A percentile compares a stretch with the other conserved stretches of the same genome.
These are phyloP conservation scores for Lasioglossum pauxillum DNA, from an alignment of 2,888 invertebrate genomes.

Conservation along the genomic window DNA sequence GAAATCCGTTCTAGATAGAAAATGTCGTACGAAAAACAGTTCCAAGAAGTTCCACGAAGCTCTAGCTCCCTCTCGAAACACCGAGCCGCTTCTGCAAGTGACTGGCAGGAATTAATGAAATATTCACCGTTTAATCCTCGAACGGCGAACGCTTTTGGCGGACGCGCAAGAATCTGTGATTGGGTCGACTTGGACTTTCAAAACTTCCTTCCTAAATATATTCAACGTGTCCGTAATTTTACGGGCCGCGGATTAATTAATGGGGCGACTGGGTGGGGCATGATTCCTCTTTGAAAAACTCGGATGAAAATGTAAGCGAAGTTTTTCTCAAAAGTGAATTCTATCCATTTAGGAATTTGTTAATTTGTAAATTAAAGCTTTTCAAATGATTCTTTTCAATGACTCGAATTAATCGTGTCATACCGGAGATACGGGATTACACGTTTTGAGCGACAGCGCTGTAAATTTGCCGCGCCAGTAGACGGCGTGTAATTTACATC, in stretches of 20 bases:
- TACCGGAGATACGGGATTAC: background rate
- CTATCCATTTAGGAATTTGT: too few species aligned
- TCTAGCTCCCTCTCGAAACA: background rate
- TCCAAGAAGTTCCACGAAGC: conserved; percentile 20
- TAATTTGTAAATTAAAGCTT: too few species aligned
- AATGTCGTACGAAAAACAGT: conserved; percentile 26
- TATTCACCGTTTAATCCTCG: conserved; percentile 14
- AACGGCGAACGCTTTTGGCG: background rate
- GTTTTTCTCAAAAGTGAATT: too few species aligned
- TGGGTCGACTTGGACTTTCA: background rate
- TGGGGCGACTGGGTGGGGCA: too few species aligned
- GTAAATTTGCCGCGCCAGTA: background rate
- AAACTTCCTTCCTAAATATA: background rate
- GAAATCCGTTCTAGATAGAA: conserved; percentile 34
- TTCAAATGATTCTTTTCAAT: background rate
- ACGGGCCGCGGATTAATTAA: background rate
- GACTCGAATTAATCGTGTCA: background rate
- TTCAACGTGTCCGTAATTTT: background rate
- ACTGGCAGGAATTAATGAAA: conserved; percentile 25
- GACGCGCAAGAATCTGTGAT: background rate
- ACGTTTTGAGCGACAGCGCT: background rate
- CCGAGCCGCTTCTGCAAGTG: conserved; percentile 7
- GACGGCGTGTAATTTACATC: conserved; percentile 46
- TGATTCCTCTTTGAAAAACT: too few species aligned
- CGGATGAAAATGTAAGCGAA: too few species aligned